phyloP scores from a whole-genome alignment of 2,797 vertebrate genomes.

The Pelobates cultripes region DNA sequence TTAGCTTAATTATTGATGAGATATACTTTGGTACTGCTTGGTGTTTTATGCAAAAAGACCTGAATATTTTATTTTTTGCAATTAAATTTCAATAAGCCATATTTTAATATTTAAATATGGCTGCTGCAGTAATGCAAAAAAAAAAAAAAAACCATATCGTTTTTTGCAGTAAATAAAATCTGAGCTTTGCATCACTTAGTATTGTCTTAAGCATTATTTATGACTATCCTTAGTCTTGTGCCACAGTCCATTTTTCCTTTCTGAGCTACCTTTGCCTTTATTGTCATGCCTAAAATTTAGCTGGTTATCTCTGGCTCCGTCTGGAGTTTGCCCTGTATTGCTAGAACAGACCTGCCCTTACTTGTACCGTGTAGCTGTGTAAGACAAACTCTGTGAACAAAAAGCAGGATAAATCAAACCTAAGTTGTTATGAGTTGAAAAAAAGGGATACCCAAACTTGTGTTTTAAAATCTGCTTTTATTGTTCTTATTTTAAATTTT shows the following conservation, averaged over 20 bases:
- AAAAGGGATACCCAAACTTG: not conserved
- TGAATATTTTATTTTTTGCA: not conserved
- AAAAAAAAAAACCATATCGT: not conserved
- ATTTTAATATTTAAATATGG: no score
- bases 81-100: no score
- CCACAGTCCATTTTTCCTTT: constrained; percentile 16
- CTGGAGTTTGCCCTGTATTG: constrained; percentile 6
- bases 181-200: not conserved
- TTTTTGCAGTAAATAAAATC: not conserved
- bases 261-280: constrained; percentile 3
- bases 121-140: no score
- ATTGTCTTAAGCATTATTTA: not conserved
- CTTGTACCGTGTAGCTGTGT: constrained; percentile 56
- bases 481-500: no score
- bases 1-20: not conserved
- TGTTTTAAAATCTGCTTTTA: no score
- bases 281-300: not conserved
- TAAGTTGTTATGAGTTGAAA: not conserved
- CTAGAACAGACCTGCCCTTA: constrained; percentile 57
- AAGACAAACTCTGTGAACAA: constrained; percentile 31
- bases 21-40: not conserved
- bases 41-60: no score
- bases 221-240: not conserved
- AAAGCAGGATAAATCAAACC: not conserved
- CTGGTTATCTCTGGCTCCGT: not conserved